phyloP scores from a whole-genome alignment of 2,888 invertebrate genomes.

The Plusia festucae region DNA sequence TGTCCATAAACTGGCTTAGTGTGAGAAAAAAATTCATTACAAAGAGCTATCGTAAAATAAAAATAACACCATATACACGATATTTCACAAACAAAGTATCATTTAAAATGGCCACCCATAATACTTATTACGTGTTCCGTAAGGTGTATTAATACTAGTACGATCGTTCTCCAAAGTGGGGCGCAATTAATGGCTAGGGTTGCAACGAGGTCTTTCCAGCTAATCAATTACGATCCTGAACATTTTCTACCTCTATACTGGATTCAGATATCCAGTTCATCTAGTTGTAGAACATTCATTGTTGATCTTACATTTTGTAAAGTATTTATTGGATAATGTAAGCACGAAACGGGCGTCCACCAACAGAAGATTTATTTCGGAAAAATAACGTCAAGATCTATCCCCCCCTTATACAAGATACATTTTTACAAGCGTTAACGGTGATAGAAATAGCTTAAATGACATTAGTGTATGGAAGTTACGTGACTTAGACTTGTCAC shows the following conservation, averaged over 20 bases:
- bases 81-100: slow-evolving; percentile 19
- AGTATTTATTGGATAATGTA: background rate
- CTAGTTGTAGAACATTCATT: slow-evolving; percentile 28
- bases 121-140: slow-evolving; percentile 39
- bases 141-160: slow-evolving; percentile 42
- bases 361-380: background rate
- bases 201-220: slow-evolving; percentile 64
- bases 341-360: background rate
- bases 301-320: background rate
- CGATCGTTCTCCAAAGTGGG: slow-evolving; percentile 50
- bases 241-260: slow-evolving; percentile 55
- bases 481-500: too few relatives aligned
- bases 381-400: background rate
- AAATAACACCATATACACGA: background rate
- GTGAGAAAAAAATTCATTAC: too few relatives aligned
- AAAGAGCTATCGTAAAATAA: too few relatives aligned
- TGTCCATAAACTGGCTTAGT: too few relatives aligned
- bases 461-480: too few relatives aligned
- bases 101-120: slow-evolving; percentile 27
- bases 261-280: slow-evolving; percentile 21
- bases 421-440: too few relatives aligned
- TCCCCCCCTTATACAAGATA: too few relatives aligned
- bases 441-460: too few relatives aligned
- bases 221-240: slow-evolving; percentile 71
- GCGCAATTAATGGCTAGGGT: slow-evolving; percentile 68